Percentiles rank a stretch among this genome's conserved stretches.
Conservation (phyloP, 2,888 invertebrate genomes). For the Lathronympha strigana region DNA sequence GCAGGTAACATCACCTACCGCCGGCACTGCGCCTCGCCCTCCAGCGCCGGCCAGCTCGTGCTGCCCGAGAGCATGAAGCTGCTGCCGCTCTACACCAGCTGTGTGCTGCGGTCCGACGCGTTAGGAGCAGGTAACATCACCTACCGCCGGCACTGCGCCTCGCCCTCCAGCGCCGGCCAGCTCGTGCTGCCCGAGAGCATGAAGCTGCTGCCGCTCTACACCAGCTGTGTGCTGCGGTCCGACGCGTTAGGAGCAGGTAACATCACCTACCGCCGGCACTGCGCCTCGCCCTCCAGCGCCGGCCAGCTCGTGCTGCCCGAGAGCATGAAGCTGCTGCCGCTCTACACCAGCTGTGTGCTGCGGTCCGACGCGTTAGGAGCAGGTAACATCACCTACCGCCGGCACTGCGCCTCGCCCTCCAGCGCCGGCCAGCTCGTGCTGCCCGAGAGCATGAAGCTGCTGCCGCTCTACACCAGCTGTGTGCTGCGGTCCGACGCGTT, state of each 20-base stretch:
- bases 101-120: constrained; percentile 96
- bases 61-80: constrained; percentile 99
- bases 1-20: constrained; percentile 94
- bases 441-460: constrained; percentile 98
- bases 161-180: constrained; percentile 97
- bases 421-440: constrained; percentile 98
- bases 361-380: constrained; percentile 97
- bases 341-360: constrained; percentile 96
- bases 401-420: constrained; percentile 97
- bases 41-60: constrained; percentile 98
- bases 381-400: constrained; percentile 92
- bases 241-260: constrained; percentile 96
- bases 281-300: constrained; percentile 96
- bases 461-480: constrained; percentile 98
- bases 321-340: constrained; percentile 97
- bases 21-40: constrained; percentile 97
- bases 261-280: constrained; percentile 95
- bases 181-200: constrained; percentile 99
- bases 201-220: constrained; percentile 97
- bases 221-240: constrained; percentile 95
- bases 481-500: constrained; percentile 96
- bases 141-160: constrained; percentile 98
- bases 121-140: constrained; percentile 92
- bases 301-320: constrained; percentile 99
- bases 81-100: constrained; percentile 97